Base-by-base conservation (phyloP, 2,888 invertebrate genomes). In the Xestia c-nigrum region DNA sequence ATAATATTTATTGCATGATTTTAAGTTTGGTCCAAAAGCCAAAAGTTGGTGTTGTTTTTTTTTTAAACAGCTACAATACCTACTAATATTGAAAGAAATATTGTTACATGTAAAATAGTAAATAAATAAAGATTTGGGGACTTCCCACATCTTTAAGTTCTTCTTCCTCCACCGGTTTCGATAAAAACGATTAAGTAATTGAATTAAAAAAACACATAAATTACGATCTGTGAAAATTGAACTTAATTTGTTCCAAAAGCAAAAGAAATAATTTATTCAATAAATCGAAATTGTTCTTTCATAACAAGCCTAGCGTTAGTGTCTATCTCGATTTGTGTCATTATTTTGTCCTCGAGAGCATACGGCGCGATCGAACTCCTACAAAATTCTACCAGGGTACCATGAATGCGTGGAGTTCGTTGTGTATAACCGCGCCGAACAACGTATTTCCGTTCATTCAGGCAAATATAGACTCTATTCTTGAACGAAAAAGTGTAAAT, bases 321-420 rank as follows among this genome's bases (percentile, higher is more conserved):
- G 47, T 65, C 52, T 46, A 40, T 72, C 57, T 80, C 46, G 46
- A 80, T 31, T 65, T 19, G 46, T 71, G 66, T 50, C 63, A 71
- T 81, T n/a, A n/a, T n/a, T n/a, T 85, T 75, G 75, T 72, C 24
- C 79, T 76, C 72, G 68, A 81, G 86, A 87, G 86, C 85, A 81
- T 84, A 71, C 84, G 86, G 81, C 88, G 81, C 88, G 88, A 89
- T 91, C 90, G 91, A 84, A 81, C 85, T 88, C 89, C 84, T 74
- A 89, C 89, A 91, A 92, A 92, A 90, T 90, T 90, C 86, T 93
- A 94, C 94, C 87, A 93, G 91, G 93, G 82, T 74, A 87, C 76
- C 91, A 93, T 87, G 88, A 83, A 72, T 38, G 55, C 55, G 66
- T 47, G 57, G 59, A 85, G 77, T 72, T 55, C 6, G 24, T 61